Evolutionary conservation across 2,888 invertebrate genomes (phyloP), one percentile per base, ranked within the genome.

Genomic region (Aphidoletes aphidimyza): DNA sequence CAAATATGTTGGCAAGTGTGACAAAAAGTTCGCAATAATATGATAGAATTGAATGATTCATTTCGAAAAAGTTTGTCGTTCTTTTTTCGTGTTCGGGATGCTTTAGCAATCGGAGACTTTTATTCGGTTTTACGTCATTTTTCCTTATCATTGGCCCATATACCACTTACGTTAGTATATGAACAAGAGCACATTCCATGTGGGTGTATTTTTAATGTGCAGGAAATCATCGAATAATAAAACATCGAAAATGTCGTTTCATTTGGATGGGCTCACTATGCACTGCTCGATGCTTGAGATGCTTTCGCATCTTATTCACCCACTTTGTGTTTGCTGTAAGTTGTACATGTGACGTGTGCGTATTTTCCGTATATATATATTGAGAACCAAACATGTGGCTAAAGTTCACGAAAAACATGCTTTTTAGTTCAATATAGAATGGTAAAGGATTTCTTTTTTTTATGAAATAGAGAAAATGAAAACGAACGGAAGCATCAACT

Each of bases 201-300:
- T 69, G 26, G 69, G 69, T 26, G 69, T 30, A 54, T 69, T 69
- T 69, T 69, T 69, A 69, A 69, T 69, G 34, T n/a, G 26, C 69
- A n/a, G 69, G 69, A 69, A 69, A 69, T 69, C n/a, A n/a, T n/a
- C 69, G 69, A 11, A 69, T 69, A 69, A 69, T 69, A 69, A 69
- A 69, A 30, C 69, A 5, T n/a, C n/a, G n/a, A n/a, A n/a, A n/a
- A n/a, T n/a, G n/a, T n/a, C n/a, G n/a, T n/a, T n/a, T n/a, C n/a
- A n/a, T n/a, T n/a, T n/a, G n/a, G n/a, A n/a, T n/a, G n/a, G n/a
- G n/a, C n/a, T n/a, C n/a, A n/a, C n/a, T n/a, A n/a, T n/a, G n/a
- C n/a, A n/a, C n/a, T n/a, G n/a, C n/a, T n/a, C n/a, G n/a, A n/a
- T n/a, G n/a, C n/a, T n/a, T n/a, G n/a, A n/a, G n/a, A n/a, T n/a